Percentiles rank a stretch among this genome's conserved stretches.
phyloP scores from a whole-genome alignment of 1,140 invertebrate species.

The Drosophila kanapiae region DNA sequence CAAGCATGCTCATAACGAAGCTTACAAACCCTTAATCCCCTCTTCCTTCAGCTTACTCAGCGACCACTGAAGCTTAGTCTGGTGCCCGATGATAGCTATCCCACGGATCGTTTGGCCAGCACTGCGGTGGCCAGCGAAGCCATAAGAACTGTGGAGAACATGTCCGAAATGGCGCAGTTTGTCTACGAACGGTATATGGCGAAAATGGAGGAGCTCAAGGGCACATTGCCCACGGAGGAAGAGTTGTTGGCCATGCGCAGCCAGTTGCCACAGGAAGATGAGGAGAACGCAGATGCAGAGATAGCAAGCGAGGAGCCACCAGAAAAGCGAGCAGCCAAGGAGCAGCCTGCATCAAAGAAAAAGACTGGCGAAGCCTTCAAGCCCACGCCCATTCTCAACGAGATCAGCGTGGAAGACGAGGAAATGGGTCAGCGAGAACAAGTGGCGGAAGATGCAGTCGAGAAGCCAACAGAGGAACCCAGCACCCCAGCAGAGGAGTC shows the following conservation, averaged over 20 bases:
- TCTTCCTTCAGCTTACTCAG: slow-evolving; percentile 86
- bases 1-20: neutral
- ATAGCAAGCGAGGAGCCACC: slow-evolving; percentile 56
- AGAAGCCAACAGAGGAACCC: slow-evolving; percentile 10
- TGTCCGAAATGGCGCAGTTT: slow-evolving; percentile 97
- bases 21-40: neutral
- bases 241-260: slow-evolving; percentile 54
- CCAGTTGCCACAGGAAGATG: slow-evolving; percentile 56
- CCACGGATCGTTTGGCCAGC: slow-evolving; percentile 87
- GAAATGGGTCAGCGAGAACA: slow-evolving; percentile 37
- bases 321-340: slow-evolving; percentile 55
- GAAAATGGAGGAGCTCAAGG: slow-evolving; percentile 89
- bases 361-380: slow-evolving; percentile 82
- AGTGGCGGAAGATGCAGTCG: slow-evolving; percentile 1
- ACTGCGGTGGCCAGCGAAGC: slow-evolving; percentile 43
- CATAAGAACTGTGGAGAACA: slow-evolving; percentile 89
- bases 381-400: slow-evolving; percentile 86
- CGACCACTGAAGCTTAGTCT: slow-evolving; percentile 92
- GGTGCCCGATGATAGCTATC: slow-evolving; percentile 92
- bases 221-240: slow-evolving; percentile 82
- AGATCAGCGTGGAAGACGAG: slow-evolving; percentile 70
- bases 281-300: slow-evolving; percentile 12
- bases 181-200: slow-evolving; percentile 96
- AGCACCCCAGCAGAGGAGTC: slow-evolving; percentile 3
- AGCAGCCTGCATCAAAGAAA: slow-evolving; percentile 33